Conservation (phyloP, 2,113 vertebrate genomes). For the Peromyscus polionotus region DNA sequence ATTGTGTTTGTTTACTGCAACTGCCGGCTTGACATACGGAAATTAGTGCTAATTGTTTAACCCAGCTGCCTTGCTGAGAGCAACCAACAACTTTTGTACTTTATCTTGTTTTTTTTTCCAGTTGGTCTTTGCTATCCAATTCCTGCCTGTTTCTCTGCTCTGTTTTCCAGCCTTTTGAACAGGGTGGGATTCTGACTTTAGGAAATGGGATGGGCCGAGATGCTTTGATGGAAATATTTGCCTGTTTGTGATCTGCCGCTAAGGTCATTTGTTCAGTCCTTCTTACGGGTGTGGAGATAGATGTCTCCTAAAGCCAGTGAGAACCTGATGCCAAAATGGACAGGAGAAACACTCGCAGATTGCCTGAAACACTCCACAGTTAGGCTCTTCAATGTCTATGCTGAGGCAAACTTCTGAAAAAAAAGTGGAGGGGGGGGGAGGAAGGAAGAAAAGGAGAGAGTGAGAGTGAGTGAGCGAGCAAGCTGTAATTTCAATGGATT, state of each 20-base stretch:
- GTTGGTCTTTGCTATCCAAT: conserved; percentile 87
- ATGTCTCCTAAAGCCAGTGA: conserved; percentile 60
- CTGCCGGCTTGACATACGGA: conserved; percentile 92
- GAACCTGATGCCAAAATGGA: conserved; percentile 61
- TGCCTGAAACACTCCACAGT: conserved; percentile 28
- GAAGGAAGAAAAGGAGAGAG: neutral
- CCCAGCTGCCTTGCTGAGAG: conserved; percentile 93
- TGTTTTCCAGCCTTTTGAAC: conserved; percentile 78
- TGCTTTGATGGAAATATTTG: conserved; percentile 45
- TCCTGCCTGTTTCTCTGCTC: conserved; percentile 77
- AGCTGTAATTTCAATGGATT: conserved; percentile 79
- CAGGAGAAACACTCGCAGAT: conserved; percentile 49
- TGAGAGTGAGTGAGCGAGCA: too few relatives aligned
- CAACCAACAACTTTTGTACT: conserved; percentile 91
- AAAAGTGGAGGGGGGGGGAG: neutral
- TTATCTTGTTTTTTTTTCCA: conserved; percentile 89
- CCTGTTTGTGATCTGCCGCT: conserved; percentile 24
- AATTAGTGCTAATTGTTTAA: conserved; percentile 95
- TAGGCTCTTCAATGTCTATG: conserved; percentile 69
- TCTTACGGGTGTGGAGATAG: conserved; percentile 59
- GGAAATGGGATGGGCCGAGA: neutral
- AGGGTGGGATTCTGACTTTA: conserved; percentile 79
- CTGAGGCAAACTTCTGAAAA: conserved; percentile 49
- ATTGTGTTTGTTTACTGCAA: conserved; percentile 94
- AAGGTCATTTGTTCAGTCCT: conserved; percentile 64